Percentiles rank a stretch among this genome's conserved stretches.
Conservation (phyloP, 2,888 invertebrate genomes). For the Drosophila limbata region DNA sequence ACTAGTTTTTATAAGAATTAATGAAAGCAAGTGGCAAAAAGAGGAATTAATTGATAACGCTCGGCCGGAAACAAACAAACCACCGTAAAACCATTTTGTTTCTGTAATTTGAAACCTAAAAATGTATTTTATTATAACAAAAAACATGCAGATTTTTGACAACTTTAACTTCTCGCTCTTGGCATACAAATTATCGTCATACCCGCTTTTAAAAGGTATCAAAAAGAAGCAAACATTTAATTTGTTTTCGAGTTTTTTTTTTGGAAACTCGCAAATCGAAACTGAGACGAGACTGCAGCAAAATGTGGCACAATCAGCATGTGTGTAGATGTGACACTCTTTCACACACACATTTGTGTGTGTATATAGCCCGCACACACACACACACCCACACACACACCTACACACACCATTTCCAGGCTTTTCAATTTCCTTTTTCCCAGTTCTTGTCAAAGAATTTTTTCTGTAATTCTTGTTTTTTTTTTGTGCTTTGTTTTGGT, state of each 20-base stretch:
- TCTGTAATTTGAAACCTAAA: too few relatives aligned
- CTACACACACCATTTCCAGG: slow-evolving; percentile 35
- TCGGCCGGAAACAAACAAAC: too few relatives aligned
- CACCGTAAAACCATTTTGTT: too few relatives aligned
- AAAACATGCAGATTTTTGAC: too few relatives aligned
- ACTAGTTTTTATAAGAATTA: too few relatives aligned
- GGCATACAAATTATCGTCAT: too few relatives aligned
- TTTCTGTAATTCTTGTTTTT: slow-evolving; percentile 17
- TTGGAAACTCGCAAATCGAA: slow-evolving; percentile 51
- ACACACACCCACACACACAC: slow-evolving; percentile 12
- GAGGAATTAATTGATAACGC: too few relatives aligned
- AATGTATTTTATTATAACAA: too few relatives aligned
- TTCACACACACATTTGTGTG: slow-evolving; percentile 7
- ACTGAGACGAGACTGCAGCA: slow-evolving; percentile 36
- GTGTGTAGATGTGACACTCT: slow-evolving; percentile 24
- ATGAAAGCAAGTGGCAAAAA: too few relatives aligned
- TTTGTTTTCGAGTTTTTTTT: slow-evolving; percentile 1
- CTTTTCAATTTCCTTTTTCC: slow-evolving; percentile 72
- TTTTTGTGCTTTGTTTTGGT: slow-evolving; percentile 39
- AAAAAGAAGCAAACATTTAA: not conserved
- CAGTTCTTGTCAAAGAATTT: slow-evolving; percentile 47
- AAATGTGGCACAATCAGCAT: not conserved
- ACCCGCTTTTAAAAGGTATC: not conserved
- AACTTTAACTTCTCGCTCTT: too few relatives aligned
- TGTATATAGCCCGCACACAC: slow-evolving; percentile 9